Percentiles rank a stretch among this genome's conserved stretches.
These are phyloP conservation scores for Idris sp. DNA, from an alignment of 1,140 invertebrate species.

Conservation along the genomic window DNA sequence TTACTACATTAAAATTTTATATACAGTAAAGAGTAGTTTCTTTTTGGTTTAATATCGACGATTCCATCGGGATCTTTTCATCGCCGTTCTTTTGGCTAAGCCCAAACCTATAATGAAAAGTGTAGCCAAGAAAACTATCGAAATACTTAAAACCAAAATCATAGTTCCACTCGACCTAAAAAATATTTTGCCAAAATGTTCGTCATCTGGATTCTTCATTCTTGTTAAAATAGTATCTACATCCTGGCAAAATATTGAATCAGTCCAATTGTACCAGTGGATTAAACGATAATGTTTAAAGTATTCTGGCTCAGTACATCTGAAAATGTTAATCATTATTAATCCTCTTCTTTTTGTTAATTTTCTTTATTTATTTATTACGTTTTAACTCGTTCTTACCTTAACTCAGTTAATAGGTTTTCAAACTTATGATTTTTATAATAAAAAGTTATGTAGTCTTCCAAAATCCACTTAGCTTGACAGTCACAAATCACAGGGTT, in stretches of 20 bases:
- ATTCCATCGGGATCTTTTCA: slow-evolving; percentile 30
- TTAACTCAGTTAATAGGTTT: slow-evolving; percentile 66
- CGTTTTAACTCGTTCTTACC: slow-evolving; percentile 53
- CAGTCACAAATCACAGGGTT: slow-evolving; percentile 75
- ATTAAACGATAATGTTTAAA: slow-evolving; percentile 64
- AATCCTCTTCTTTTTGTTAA: not conserved
- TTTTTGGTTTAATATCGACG: slow-evolving; percentile 41
- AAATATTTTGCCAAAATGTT: slow-evolving; percentile 11
- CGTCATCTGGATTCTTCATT: slow-evolving; percentile 13
- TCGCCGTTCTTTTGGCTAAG: slow-evolving; percentile 23
- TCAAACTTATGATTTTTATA: slow-evolving; percentile 43
- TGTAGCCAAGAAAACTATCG: slow-evolving; percentile 20
- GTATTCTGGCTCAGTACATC: slow-evolving; percentile 64
- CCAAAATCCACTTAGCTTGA: slow-evolving; percentile 70
- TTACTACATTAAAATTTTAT: slow-evolving; percentile 16
- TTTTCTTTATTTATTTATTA: not conserved
- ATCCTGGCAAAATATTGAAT: slow-evolving; percentile 65
- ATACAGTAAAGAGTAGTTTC: not conserved
- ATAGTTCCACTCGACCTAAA: slow-evolving; percentile 23
- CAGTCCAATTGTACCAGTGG: slow-evolving; percentile 71
- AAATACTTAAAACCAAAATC: slow-evolving; percentile 16
- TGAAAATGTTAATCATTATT: slow-evolving; percentile 22
- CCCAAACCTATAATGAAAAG: slow-evolving; percentile 33
- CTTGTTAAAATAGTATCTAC: slow-evolving; percentile 30
- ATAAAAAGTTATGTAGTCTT: slow-evolving; percentile 68